A percentile compares a stretch with the other conserved stretches of the same genome.
Evolutionary conservation across 2,797 vertebrate species (phyloP).

Genomic region (Platyrinchus mystaceus): DNA sequence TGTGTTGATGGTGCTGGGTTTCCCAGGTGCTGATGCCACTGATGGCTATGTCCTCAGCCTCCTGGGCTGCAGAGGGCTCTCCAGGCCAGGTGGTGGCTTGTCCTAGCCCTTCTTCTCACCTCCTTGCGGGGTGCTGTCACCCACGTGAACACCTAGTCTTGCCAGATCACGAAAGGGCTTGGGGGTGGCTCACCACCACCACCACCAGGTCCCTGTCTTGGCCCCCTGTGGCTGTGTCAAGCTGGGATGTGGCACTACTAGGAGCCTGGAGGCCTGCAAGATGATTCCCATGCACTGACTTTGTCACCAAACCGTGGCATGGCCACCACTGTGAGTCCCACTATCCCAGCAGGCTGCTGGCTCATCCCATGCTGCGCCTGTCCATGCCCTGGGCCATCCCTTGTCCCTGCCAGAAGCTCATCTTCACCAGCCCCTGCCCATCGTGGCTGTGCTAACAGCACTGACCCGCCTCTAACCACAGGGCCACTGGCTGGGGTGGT

Average conservation of each 20-base stretch:
- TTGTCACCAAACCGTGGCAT: background rate
- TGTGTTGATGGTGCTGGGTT: background rate
- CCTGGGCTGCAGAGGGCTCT: background rate
- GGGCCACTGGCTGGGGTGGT: fast-evolving
- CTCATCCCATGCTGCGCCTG: fast-evolving
- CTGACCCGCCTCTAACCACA: background rate
- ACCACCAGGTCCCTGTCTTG: background rate
- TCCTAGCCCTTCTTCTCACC: background rate
- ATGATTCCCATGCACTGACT: background rate
- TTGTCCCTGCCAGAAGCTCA: background rate
- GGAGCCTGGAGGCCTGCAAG: background rate
- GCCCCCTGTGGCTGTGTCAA: background rate
- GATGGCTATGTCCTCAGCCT: fast-evolving
- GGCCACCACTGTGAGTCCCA: background rate
- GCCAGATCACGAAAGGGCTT: background rate
- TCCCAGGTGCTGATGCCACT: background rate
- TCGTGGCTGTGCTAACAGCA: background rate
- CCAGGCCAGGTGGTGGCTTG: background rate
- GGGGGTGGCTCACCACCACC: background rate
- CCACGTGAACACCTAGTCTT: background rate
- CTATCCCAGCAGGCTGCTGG: background rate
- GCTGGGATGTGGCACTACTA: background rate
- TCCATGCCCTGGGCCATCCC: background rate
- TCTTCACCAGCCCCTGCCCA: background rate
- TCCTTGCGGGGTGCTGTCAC: background rate